A percentile compares a stretch with the other conserved stretches of the same genome.
Evolutionary conservation across 2,113 vertebrate species (phyloP).

Genomic region (Neotoma lepida): DNA sequence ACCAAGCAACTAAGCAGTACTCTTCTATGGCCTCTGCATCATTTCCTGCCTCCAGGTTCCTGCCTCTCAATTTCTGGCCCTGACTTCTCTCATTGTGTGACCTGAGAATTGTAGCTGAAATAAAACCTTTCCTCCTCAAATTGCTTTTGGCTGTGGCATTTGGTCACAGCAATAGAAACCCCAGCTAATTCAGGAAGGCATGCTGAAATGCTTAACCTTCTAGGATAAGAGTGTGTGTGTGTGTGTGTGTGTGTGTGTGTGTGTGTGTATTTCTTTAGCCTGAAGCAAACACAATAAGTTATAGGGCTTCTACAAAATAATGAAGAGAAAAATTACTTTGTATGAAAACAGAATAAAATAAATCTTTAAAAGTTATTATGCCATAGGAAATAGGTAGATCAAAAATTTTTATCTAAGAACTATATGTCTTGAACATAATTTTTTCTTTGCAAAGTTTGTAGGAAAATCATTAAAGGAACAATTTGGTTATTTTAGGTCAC

Average conservation of each 20-base stretch:
- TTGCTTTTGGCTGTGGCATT: neutral
- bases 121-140: neutral
- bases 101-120: neutral
- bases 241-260: neutral
- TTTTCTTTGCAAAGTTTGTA: neutral
- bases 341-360: slow-evolving; percentile 19
- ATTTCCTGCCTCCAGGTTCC: neutral
- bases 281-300: neutral
- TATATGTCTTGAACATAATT: neutral
- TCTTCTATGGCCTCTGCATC: neutral
- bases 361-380: neutral
- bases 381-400: neutral
- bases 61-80: neutral
- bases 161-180: neutral
- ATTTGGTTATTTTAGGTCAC: slow-evolving; percentile 27
- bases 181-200: neutral
- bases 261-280: neutral
- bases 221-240: neutral
- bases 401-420: slow-evolving; percentile 18
- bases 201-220: neutral
- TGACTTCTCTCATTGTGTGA: neutral
- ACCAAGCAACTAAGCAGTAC: neutral
- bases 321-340: slow-evolving; percentile 16
- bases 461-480: neutral
- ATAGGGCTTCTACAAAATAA: neutral